Base-by-base conservation (phyloP, 2,888 invertebrate genomes). In the Diarsia mendica region DNA sequence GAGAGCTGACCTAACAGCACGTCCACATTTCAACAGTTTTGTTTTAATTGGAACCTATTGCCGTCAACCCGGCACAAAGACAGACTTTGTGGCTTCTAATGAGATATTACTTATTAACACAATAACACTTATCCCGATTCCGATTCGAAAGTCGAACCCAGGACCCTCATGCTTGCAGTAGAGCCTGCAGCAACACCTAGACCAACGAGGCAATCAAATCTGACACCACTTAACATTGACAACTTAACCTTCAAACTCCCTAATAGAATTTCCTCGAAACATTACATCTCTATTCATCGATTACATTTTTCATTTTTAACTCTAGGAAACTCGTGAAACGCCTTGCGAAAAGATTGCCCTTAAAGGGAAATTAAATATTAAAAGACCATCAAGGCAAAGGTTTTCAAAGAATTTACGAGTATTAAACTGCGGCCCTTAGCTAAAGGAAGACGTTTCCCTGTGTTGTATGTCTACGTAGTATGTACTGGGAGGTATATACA, bases 291-390 rank as follows among this genome's bases (percentile, higher is more conserved):
- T 64, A 71, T 84, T 76, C 77, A 80, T 55, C 69, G 64, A 68
- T 81, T 79, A 88, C 83, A 90, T 92, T 91, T 91, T 89, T 89
- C 79, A 44, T 63, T 13, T 87, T 80, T 80, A 83, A 87, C 80
- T 87, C 72, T 87, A 79, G 87, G 87, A 87, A 89, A 86, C 89
- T 89, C 86, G 87, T 88, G 89, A 87, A 90, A 91, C 90, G 87
- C 87, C 64, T 82, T 77, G 80, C 75, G 86, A 89, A 90, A 90
- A 89, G 86, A 88, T 88, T 86, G 89, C 89, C 90, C 91, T 92
- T 93, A 92, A 92, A 91, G 91, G 92, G 91, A 94, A 94, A 95
- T 95, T 94, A 95, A 95, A 95, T 95, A 95, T 94, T 94, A 94
- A 96, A 95, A 94, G 91, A 91, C 91, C 92, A 94, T 93, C 92